Evolutionary conservation across 1,140 invertebrate species (phyloP), one percentile per base, ranked within the genome.

Genomic region (Epicauta chinensis): DNA sequence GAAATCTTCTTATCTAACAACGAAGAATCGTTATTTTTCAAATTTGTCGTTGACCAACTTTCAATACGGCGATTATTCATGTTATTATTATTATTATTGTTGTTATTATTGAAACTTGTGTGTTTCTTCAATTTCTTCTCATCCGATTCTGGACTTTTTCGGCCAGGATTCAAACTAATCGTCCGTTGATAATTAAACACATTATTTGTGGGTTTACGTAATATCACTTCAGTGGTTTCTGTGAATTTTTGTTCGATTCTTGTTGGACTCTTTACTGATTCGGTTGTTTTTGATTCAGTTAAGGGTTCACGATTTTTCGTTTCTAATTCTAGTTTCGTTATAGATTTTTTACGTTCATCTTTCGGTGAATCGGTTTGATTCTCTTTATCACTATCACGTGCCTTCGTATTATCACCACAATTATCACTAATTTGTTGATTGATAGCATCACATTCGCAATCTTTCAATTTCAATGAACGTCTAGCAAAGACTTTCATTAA

Each of bases 401-500:
- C 79, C 65, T 77, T 77, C 6, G 71, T 71, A 11, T 49, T 43
- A n/a, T 56, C 53, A 15, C 65, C 54, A 16, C 68, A 68, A 23
- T 23, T 23, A 23, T 23, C 23, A 23, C 23, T 64, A 42, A 80
- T 76, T 51, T 79, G 76, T 53, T 78, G 73, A n/a, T 72, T 72
- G 17, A 79, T 62, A 16, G 72, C 68, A 42, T 80, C 78, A n/a
- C 74, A 76, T 56, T 85, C 83, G 5, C 66, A 68, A 58, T 87
- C 84, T 70, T 83, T 85, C 3, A 87, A 67, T 70, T 89, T 89
- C 0, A 89, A 70, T 2, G 86, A 89, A 46, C 85, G 70, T 32
- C 86, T 70, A 0, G 85, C 85, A 65, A 89, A 89, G 0, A 89
- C 86, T 72, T 87, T 87, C 76, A 88, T 81, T 16, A 89, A 66